Percentiles rank a stretch among this genome's conserved stretches.
Conservation (phyloP, 2,888 invertebrate genomes). For the Julus scandinavius region DNA sequence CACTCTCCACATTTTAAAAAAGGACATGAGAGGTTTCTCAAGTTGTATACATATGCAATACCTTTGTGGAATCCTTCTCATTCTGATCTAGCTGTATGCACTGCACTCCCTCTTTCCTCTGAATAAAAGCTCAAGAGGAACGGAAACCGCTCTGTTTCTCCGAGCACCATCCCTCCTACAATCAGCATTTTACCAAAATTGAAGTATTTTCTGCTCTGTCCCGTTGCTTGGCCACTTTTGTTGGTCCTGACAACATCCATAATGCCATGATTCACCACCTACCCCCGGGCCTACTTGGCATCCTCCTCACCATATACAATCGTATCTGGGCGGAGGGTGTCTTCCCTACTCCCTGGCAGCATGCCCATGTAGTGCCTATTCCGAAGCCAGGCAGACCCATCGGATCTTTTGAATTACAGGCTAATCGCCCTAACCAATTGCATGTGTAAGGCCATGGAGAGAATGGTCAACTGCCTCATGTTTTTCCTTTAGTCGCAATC, state of each 20-base stretch:
- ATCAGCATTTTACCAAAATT: neutral
- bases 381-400: slow-evolving; percentile 36
- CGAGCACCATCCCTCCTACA: neutral
- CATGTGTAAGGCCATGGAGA: slow-evolving; percentile 46
- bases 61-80: neutral
- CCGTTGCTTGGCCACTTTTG: neutral
- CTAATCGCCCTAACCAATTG: slow-evolving; percentile 37
- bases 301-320: neutral
- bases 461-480: slow-evolving; percentile 44
- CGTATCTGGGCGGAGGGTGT: neutral
- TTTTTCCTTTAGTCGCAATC: neutral
- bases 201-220: neutral
- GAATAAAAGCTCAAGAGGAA: neutral
- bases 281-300: too few species aligned
- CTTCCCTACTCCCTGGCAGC: neutral
- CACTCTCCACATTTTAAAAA: neutral
- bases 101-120: neutral
- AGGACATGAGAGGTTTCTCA: neutral
- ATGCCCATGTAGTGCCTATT: slow-evolving; percentile 23
- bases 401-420: neutral
- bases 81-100: neutral
- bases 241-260: neutral
- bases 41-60: neutral
- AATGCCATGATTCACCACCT: neutral
- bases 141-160: neutral